Conservation (phyloP, 2,888 invertebrate genomes). For the Kryphioiulus occultus region DNA sequence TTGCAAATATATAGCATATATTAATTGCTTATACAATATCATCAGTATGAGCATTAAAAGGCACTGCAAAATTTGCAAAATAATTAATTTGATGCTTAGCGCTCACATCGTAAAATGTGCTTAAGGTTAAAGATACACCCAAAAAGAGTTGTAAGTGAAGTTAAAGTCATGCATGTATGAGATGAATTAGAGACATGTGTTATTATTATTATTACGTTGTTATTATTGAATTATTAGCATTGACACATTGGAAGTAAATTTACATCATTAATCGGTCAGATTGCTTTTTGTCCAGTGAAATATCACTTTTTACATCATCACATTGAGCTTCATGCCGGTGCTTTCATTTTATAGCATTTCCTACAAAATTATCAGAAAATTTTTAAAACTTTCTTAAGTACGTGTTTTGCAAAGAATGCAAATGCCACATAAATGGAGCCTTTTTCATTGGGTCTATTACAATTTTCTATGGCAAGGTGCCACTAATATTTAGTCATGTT, state of each 20-base stretch:
- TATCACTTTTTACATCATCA: background rate
- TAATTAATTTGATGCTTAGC: slow-evolving; percentile 1
- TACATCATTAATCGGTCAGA: background rate
- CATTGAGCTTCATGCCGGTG: background rate
- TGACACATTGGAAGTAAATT: background rate
- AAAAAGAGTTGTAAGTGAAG: background rate
- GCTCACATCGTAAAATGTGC: background rate
- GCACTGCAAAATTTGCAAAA: slow-evolving; percentile 25
- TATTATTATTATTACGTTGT: slow-evolving; percentile 2
- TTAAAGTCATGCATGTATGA: background rate
- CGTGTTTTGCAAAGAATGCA: background rate
- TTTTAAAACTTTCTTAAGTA: background rate
- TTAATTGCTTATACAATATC: background rate
- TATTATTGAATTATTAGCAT: background rate
- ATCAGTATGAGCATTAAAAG: slow-evolving; percentile 13
- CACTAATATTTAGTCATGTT: too few species aligned
- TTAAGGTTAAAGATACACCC: slow-evolving; percentile 17
- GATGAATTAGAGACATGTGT: background rate
- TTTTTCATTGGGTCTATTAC: background rate
- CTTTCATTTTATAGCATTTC: background rate
- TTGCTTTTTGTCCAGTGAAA: background rate
- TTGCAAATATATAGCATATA: background rate
- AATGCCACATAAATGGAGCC: background rate
- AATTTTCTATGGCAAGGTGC: background rate
- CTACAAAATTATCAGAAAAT: background rate